Evolutionary conservation across 30 jellyfish, hydroid and myxozoan species (phyloP).

Genomic region (Hydra vulgaris): DNA sequence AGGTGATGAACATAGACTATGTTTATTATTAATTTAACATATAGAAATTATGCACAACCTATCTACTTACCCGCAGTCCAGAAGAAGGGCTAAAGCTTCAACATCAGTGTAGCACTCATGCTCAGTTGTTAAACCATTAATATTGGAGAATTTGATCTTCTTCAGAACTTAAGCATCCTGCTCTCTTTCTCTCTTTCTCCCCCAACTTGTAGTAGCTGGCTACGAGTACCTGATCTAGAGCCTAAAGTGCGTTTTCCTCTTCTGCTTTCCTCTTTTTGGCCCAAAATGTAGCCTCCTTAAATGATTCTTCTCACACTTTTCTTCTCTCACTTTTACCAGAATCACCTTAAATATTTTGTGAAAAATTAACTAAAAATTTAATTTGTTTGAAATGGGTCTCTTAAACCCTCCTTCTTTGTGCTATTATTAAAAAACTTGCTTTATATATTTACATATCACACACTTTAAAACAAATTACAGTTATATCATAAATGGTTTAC

Average conservation of each 20-base stretch:
- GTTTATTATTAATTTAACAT: background rate
- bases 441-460: too few relatives aligned
- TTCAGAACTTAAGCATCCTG: background rate
- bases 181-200: background rate
- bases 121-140: background rate
- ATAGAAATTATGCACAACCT: background rate
- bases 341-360: background rate
- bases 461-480: too few relatives aligned
- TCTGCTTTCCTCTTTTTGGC: background rate
- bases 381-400: background rate
- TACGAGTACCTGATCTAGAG: background rate
- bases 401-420: background rate
- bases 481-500: too few relatives aligned
- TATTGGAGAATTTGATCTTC: background rate
- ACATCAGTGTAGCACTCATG: background rate
- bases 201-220: background rate
- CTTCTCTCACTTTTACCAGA: background rate
- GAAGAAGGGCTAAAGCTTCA: background rate
- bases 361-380: too few relatives aligned
- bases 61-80: background rate
- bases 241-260: background rate
- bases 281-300: background rate
- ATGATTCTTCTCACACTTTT: background rate
- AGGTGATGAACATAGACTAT: background rate
- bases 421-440: background rate